Evolutionary conservation across 2,888 invertebrate genomes (phyloP).

Genomic region (Eupithecia tripunctaria): DNA sequence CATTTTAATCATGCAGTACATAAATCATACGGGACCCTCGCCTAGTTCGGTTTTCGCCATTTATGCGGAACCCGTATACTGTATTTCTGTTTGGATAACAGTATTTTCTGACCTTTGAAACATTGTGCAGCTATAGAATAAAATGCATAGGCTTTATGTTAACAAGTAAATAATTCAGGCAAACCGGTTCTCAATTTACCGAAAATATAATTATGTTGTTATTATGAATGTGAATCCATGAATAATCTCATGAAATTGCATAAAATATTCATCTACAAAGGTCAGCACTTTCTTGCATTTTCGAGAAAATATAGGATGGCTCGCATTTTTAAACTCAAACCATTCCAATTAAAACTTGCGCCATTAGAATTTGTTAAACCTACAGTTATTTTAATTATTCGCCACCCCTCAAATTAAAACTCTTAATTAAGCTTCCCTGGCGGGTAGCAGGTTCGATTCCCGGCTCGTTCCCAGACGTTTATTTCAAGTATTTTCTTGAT

Average conservation of each 20-base stretch:
- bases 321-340: slow-evolving; percentile 36
- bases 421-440: slow-evolving; percentile 44
- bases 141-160: not conserved
- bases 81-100: slow-evolving; percentile 39
- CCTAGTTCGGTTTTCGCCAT: slow-evolving; percentile 56
- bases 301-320: not conserved
- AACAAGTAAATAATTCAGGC: too few relatives aligned
- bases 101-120: slow-evolving; percentile 11
- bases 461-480: slow-evolving; percentile 47
- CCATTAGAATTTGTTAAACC: slow-evolving; percentile 55
- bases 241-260: not conserved
- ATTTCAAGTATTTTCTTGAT: slow-evolving; percentile 33
- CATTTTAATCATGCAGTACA: slow-evolving; percentile 66
- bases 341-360: slow-evolving; percentile 44
- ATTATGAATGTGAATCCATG: too few relatives aligned
- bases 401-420: slow-evolving; percentile 54
- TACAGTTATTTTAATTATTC: slow-evolving; percentile 53
- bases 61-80: slow-evolving; percentile 45
- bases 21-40: slow-evolving; percentile 68
- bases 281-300: slow-evolving; percentile 7
- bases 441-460: slow-evolving; percentile 52
- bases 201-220: too few relatives aligned
- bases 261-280: not conserved
- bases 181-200: too few relatives aligned
- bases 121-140: not conserved